phyloP scores from a whole-genome alignment of 2,113 vertebrate species.

The Ctenodactylus gundi region DNA sequence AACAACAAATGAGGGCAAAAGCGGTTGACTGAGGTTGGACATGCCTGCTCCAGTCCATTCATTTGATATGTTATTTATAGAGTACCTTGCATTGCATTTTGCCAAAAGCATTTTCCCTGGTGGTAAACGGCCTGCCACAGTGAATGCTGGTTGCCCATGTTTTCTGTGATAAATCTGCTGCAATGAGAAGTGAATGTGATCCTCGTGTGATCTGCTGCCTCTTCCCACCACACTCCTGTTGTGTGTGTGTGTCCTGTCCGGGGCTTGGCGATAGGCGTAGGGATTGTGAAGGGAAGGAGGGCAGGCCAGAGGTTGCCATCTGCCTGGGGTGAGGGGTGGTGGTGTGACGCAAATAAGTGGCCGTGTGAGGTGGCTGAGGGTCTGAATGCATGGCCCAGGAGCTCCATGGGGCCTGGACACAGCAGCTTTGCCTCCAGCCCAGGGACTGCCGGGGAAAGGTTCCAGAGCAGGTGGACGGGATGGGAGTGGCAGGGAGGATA shows the following conservation, averaged over 20 bases:
- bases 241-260: not conserved
- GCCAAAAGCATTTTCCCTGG: not conserved
- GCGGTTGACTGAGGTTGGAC: too few species aligned
- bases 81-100: not conserved
- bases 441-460: not conserved
- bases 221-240: not conserved
- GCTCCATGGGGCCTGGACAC: not conserved
- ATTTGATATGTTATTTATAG: slow-evolving; percentile 32
- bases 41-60: slow-evolving; percentile 20
- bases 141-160: not conserved
- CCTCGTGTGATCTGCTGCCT: not conserved
- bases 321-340: too few species aligned
- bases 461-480: too few species aligned
- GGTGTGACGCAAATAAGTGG: not conserved
- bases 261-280: not conserved
- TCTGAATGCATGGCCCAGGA: not conserved
- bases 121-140: not conserved
- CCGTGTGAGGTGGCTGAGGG: not conserved
- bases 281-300: not conserved
- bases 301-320: too few species aligned
- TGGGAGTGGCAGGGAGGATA: not conserved
- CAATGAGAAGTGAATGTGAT: not conserved
- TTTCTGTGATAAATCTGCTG: not conserved
- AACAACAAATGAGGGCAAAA: too few species aligned
- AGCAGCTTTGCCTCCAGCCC: not conserved